Evolutionary conservation across 1,140 invertebrate species (phyloP), one percentile per base, ranked within the genome.

Genomic region (Melitaea cinxia): DNA sequence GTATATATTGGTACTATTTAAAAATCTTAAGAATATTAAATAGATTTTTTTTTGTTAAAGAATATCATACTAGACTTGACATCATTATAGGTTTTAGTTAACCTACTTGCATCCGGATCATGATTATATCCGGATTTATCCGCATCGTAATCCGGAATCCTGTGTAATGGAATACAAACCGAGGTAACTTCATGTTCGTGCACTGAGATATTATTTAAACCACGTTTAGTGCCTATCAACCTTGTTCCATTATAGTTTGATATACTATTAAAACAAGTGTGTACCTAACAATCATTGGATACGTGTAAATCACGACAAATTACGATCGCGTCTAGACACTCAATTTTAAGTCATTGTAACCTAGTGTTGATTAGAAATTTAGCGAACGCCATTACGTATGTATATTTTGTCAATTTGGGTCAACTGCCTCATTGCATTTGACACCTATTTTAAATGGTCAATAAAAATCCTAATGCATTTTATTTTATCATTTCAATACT

Each of bases 301-400:
- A 78, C 67, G 68, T 72, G 71, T 73, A 78, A 78, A 80, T 75
- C 62, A 83, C 68, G 65, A 58, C 65, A 65, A 75, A 85, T 81
- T 81, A 65, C 62, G 61, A 53, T 47, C 21, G 42, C 64, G 85
- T 88, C 85, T 88, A 85, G 85, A 88, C 85, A 56, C 21, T 77
- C 83, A 82, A 84, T 85, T 84, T 74, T 67, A 72, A 68, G 64
- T 68, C 49, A 73, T 82, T 80, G 72, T 69, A 73, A 76, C 72
- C 67, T 68, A 68, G 53, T 60, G 69, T 72, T 80, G 75, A 82
- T 81, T 83, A 75, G 68, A 70, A 82, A 84, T 80, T 82, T 83
- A 79, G 79, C 70, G 66, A 65, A 75, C 65, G 58, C 30, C 42
- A 45, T 73, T 65, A 64, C 75, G 70, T 67, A 73, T 67, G 64